phyloP scores from a whole-genome alignment of 2,113 vertebrate species.

The Serinus canaria region DNA sequence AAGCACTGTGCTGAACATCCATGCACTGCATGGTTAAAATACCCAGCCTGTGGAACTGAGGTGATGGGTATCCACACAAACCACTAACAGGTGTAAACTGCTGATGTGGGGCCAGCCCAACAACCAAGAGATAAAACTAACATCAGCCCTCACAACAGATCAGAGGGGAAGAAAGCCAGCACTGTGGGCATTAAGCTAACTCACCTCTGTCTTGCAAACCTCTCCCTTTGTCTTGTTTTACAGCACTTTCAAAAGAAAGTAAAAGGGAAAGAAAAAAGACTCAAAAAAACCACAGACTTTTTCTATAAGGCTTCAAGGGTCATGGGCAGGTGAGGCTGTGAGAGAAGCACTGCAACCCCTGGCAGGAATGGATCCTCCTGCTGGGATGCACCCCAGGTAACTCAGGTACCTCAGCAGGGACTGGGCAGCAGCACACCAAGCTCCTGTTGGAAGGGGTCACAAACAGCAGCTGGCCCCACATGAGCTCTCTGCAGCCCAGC shows the following conservation, averaged over 20 bases:
- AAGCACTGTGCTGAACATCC: background rate
- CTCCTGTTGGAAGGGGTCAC: background rate
- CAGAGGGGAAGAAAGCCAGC: background rate
- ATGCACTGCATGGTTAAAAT: accelerated
- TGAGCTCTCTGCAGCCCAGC: background rate
- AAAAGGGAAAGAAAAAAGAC: background rate
- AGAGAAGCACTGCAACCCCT: background rate
- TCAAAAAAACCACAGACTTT: background rate
- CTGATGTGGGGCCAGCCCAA: background rate
- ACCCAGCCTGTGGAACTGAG: background rate
- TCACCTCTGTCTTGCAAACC: background rate
- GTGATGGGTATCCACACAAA: background rate
- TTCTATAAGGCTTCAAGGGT: background rate
- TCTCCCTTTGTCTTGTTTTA: background rate
- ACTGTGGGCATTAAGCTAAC: background rate
- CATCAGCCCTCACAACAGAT: background rate
- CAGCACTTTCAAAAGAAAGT: background rate
- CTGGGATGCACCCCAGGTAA: no score
- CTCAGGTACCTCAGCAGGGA: background rate
- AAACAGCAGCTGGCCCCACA: background rate
- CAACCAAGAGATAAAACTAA: background rate
- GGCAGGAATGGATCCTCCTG: accelerated
- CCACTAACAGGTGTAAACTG: background rate
- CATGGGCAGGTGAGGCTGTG: background rate
- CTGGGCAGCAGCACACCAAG: background rate